Evolutionary conservation across 1,140 invertebrate genomes (phyloP), one percentile per base, ranked within the genome.

Genomic region (Diorhabda carinulata): DNA sequence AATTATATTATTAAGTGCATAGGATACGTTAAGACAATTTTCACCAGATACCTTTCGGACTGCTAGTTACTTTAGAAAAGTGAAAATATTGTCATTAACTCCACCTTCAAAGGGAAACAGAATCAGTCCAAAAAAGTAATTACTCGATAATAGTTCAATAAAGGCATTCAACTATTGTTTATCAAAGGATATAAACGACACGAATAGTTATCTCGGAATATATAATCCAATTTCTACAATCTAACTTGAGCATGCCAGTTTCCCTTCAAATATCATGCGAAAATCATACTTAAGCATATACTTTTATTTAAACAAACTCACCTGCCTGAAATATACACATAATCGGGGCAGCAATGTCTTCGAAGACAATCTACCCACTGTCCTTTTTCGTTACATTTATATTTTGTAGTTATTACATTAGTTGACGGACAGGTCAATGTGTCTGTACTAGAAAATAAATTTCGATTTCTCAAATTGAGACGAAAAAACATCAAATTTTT

Each of bases 311-410:
- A n/a, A 56, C n/a, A 45, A 56, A 66, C 69, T 77, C 74, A 82
- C 80, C 78, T 82, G 65, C 84, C 84, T 43, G 81, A 81, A 65
- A 87, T 81, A 68, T 83, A 85, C 25, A 79, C 84, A 71, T 84
- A 87, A 64, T 83, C 83, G n/a, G 81, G 81, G 74, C 86, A 87
- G 74, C 86, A 87, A 74, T 85, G 82, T 64, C 79, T 81, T 62
- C 83, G 74, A 10, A 77, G 82, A 70, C 85, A 86, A 72, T 86
- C 85, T 3, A 84, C 79, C 85, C 85, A 86, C 68, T 81, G 77
- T 41, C 79, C 80, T 41, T 80, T 78, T n/a, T 81, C 79, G 69
- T 83, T 80, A 74, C 85, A 86, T 70, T 85, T 85, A 74, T 86
- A 86, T 44, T 80, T 77, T 7, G 84, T 83, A 4, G 81, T 82